Evolutionary conservation across 1,140 invertebrate species (phyloP).

Genomic region (Lordiphosa clarofinis): DNA sequence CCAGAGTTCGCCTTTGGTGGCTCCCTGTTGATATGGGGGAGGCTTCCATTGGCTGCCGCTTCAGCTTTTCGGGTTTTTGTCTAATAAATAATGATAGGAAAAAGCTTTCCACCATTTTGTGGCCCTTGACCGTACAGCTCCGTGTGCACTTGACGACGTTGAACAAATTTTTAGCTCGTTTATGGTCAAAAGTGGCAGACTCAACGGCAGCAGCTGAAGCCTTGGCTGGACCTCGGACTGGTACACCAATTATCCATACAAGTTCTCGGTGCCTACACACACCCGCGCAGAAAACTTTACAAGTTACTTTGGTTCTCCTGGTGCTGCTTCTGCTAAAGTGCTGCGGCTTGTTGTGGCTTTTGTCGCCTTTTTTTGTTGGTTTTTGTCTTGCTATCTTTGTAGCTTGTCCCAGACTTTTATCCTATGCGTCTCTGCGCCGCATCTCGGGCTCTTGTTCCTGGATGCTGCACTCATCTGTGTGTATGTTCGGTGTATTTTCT

Average conservation of each 20-base stretch:
- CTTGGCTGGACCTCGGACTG: conserved; percentile 26
- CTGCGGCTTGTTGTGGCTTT: conserved; percentile 44
- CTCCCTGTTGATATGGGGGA: conserved; percentile 23
- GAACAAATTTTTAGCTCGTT: conserved; percentile 74
- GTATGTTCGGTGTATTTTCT: conserved; percentile 27
- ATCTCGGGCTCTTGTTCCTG: conserved; percentile 1
- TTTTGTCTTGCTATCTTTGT: conserved; percentile 46
- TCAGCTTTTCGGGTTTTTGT: conserved; percentile 38
- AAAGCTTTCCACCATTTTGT: conserved; percentile 43
- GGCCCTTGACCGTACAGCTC: conserved; percentile 52
- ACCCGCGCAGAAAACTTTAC: conserved; percentile 54
- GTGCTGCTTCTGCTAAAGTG: conserved; percentile 43
- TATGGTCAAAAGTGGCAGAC: conserved; percentile 73
- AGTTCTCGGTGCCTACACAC: conserved; percentile 63
- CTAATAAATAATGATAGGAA: conserved; percentile 68
- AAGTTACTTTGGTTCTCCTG: conserved; percentile 63
- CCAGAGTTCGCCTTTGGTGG: conserved; percentile 20
- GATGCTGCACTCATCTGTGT: conserved; percentile 17
- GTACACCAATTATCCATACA: conserved; percentile 74
- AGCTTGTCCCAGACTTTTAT: conserved; percentile 71
- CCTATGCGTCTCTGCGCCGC: conserved; percentile 49
- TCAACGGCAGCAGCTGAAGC: conserved; percentile 50
- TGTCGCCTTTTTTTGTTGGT: conserved; percentile 34
- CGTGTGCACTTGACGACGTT: conserved; percentile 63
- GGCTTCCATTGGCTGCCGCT: conserved; percentile 10